Evolutionary conservation across 2,888 invertebrate genomes (phyloP).

Genomic region (Cremastobaeus sp.): DNA sequence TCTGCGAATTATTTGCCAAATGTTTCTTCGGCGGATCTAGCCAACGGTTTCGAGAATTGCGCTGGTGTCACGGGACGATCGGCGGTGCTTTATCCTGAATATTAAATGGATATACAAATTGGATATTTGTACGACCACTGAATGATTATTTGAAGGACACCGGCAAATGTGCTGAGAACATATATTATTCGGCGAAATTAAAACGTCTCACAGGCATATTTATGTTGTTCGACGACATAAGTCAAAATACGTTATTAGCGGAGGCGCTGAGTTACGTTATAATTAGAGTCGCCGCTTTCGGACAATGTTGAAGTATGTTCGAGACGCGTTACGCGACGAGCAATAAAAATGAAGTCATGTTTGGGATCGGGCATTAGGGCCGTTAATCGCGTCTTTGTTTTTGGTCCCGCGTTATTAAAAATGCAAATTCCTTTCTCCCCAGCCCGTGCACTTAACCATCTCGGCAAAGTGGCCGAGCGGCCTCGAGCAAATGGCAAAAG

Average conservation of each 20-base stretch:
- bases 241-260: conserved; percentile 33
- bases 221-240: conserved; percentile 26
- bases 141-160: conserved; percentile 47
- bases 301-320: neutral
- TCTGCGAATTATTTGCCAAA: conserved; percentile 40
- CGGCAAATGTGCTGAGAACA: conserved; percentile 7
- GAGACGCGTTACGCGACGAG: neutral
- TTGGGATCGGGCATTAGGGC: conserved; percentile 14
- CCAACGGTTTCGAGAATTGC: conserved; percentile 30
- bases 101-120: conserved; percentile 44
- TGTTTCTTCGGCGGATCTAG: conserved; percentile 11
- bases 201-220: conserved; percentile 44
- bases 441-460: conserved; percentile 47
- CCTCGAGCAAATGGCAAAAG: conserved; percentile 60
- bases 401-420: conserved; percentile 34
- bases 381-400: conserved; percentile 42
- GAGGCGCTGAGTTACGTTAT: neutral
- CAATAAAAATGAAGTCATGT: conserved; percentile 5
- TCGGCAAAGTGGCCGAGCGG: conserved; percentile 47
- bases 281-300: neutral
- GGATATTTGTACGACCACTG: conserved; percentile 33
- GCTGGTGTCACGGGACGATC: conserved; percentile 39
- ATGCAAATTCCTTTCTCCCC: conserved; percentile 47
- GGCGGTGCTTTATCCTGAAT: conserved; percentile 25
- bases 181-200: conserved; percentile 36